A percentile compares a stretch with the other conserved stretches of the same genome.
phyloP scores from a whole-genome alignment of 2,888 invertebrate species.

The Onthophagus sagittarius region DNA sequence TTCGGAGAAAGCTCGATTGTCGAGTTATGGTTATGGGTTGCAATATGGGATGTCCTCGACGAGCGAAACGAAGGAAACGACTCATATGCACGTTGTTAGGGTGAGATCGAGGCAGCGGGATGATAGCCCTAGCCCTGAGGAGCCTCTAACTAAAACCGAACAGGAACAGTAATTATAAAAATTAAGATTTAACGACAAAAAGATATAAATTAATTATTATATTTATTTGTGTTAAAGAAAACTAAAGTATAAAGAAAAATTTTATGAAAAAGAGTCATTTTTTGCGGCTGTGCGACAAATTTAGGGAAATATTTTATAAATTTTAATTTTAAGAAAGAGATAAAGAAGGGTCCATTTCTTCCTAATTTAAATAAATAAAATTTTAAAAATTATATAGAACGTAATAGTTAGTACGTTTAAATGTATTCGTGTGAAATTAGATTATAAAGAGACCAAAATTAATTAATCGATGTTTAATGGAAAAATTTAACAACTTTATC shows the following conservation, averaged over 20 bases:
- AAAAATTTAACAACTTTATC: neutral
- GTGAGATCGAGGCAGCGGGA: constrained; percentile 59
- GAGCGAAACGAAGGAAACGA: constrained; percentile 50
- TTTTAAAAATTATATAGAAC: neutral
- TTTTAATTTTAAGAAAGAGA: neutral
- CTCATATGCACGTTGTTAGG: constrained; percentile 59
- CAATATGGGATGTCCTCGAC: constrained; percentile 47
- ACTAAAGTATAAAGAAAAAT: neutral
- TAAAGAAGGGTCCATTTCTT: neutral
- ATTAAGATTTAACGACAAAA: neutral
- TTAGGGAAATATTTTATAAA: neutral
- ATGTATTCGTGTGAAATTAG: neutral
- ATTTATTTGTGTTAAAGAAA: neutral
- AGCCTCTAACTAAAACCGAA: constrained; percentile 44
- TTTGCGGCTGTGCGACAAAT: neutral
- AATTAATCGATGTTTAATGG: neutral
- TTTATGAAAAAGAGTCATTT: neutral
- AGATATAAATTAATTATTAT: neutral
- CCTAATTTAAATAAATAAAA: neutral
- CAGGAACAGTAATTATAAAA: constrained; percentile 29
- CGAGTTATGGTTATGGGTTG: constrained; percentile 52
- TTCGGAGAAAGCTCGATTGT: constrained; percentile 65
- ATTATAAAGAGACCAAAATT: neutral
- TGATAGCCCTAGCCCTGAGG: constrained; percentile 69
- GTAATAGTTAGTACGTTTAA: neutral